Evolutionary conservation across 2,113 vertebrate species (phyloP).

Genomic region (Turdus rufiventris): DNA sequence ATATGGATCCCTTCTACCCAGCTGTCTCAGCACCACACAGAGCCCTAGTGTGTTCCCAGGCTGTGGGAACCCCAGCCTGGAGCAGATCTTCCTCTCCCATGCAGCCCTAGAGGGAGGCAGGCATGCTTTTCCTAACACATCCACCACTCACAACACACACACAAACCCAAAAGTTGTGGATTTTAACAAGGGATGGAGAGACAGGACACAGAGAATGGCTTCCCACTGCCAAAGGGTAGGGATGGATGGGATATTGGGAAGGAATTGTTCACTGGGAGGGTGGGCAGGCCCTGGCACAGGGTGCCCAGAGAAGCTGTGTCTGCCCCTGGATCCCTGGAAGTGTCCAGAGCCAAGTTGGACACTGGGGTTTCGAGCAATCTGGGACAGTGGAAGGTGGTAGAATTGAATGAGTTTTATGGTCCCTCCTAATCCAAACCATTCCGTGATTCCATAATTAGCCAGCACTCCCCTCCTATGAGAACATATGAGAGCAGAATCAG

Average conservation of each 20-base stretch:
- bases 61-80: neutral
- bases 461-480: neutral
- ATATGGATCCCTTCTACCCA: neutral
- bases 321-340: neutral
- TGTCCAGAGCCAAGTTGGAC: neutral
- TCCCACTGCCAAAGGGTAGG: neutral
- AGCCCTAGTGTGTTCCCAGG: neutral
- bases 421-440: neutral
- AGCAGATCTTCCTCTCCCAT: neutral
- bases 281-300: neutral
- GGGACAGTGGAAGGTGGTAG: neutral
- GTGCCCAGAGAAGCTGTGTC: neutral
- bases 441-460: neutral
- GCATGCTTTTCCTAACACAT: accelerated
- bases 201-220: neutral
- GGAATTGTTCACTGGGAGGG: neutral
- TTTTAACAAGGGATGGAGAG: neutral
- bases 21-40: neutral
- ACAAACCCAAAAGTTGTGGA: neutral
- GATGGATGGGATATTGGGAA: accelerated
- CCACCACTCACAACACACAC: accelerated
- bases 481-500: neutral
- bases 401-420: neutral
- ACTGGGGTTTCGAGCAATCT: accelerated
- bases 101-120: neutral